phyloP scores from a whole-genome alignment of 2,113 vertebrate species.

The Azemiops feae region DNA sequence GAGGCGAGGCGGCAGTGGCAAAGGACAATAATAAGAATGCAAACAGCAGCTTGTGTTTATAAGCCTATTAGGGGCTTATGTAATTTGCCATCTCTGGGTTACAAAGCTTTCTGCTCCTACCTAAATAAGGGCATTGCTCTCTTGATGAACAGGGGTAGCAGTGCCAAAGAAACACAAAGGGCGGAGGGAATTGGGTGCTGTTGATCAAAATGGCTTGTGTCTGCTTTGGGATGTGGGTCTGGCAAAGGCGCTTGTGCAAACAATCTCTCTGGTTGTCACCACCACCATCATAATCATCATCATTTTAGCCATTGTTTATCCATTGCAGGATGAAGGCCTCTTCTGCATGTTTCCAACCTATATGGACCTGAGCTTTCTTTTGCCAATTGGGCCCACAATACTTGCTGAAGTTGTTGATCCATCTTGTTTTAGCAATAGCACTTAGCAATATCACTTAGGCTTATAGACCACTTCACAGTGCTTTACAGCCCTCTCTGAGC shows the following conservation, averaged over 20 bases:
- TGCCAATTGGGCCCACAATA: no score
- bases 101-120: neutral
- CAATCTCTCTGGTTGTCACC: neutral
- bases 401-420: no score
- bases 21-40: conserved; percentile 8
- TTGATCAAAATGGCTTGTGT: neutral
- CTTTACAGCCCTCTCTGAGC: no score
- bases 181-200: neutral
- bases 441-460: no score
- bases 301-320: neutral
- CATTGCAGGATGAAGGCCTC: neutral
- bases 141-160: neutral
- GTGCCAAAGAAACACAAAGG: neutral
- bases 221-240: neutral
- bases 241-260: neutral
- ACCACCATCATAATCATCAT: neutral
- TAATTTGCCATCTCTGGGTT: neutral
- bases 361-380: neutral
- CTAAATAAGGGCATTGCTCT: neutral
- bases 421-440: no score
- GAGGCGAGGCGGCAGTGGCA: neutral
- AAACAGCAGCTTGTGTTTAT: conserved; percentile 26
- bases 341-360: neutral
- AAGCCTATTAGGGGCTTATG: conserved; percentile 21
- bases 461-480: no score